These are phyloP conservation scores for Zeus faber DNA, from an alignment of 2,113 vertebrate genomes.

Conservation along the genomic window DNA sequence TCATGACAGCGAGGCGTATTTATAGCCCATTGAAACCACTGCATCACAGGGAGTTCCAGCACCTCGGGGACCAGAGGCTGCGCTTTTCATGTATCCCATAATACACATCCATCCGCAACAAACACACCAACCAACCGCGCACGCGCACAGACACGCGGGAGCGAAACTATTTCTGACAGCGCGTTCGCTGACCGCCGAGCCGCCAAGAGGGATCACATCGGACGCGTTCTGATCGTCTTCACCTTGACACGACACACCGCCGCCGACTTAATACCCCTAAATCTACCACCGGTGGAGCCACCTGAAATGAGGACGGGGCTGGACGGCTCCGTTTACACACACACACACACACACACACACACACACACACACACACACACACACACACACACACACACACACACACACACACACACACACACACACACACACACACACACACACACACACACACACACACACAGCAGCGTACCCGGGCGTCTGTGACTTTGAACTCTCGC, in stretches of 20 bases:
- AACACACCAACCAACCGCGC: too few species aligned
- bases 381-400: background rate
- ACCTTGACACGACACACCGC: slow-evolving; percentile 52
- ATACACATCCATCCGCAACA: slow-evolving; percentile 14
- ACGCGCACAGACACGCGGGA: background rate
- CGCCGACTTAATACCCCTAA: slow-evolving; percentile 15
- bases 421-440: background rate
- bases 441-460: slow-evolving; percentile 6
- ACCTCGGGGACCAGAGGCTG: slow-evolving; percentile 42
- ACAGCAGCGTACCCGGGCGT: slow-evolving; percentile 84
- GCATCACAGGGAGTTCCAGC: slow-evolving; percentile 82
- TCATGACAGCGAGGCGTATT: slow-evolving; percentile 67
- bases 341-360: background rate
- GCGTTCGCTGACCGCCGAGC: slow-evolving; percentile 43
- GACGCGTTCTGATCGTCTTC: slow-evolving; percentile 38
- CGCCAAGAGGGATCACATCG: too few species aligned
- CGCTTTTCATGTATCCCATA: slow-evolving; percentile 61
- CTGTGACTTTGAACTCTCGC: slow-evolving; percentile 94
- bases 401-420: background rate
- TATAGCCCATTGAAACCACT: slow-evolving; percentile 80
- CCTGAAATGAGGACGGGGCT: background rate
- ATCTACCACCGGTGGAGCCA: background rate
- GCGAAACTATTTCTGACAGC: slow-evolving; percentile 52
- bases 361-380: background rate
- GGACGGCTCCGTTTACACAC: background rate